Evolutionary conservation across 2,113 vertebrate species (phyloP).

Genomic region (Lipotes vexillifer): DNA sequence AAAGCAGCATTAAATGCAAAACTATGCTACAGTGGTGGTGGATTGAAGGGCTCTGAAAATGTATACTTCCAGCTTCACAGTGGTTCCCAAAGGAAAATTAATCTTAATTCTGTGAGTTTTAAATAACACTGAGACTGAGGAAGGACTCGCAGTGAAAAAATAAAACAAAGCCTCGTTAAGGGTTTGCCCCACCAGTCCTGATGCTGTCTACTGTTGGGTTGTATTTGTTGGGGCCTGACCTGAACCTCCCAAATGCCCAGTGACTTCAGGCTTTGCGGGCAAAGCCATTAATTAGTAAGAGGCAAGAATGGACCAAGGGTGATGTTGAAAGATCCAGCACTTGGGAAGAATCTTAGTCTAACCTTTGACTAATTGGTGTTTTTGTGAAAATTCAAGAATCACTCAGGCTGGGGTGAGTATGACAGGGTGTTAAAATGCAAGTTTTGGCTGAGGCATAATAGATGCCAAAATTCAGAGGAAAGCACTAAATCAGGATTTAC

Average conservation of each 20-base stretch:
- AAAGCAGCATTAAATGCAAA: background rate
- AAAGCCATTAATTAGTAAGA: background rate
- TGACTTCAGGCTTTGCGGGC: background rate
- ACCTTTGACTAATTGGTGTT: background rate
- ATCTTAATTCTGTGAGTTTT: background rate
- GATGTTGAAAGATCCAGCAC: background rate
- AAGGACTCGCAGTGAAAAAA: background rate
- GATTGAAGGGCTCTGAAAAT: background rate
- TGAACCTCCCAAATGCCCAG: background rate
- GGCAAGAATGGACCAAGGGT: background rate
- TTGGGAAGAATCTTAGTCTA: background rate
- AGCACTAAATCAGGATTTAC: background rate
- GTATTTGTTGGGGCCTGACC: background rate
- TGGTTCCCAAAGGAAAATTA: background rate
- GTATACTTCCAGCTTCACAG: background rate
- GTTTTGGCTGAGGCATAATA: background rate
- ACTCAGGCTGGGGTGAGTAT: background rate
- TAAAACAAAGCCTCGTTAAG: background rate
- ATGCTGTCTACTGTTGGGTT: background rate
- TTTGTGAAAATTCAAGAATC: background rate
- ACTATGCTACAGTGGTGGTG: background rate
- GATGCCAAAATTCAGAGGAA: background rate
- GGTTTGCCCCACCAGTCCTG: accelerated
- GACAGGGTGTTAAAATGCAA: background rate
- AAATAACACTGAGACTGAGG: background rate